Percentiles rank a stretch among this genome's conserved stretches.
Conservation (phyloP, 2,888 invertebrate species). For the Octonoba sinensis region DNA sequence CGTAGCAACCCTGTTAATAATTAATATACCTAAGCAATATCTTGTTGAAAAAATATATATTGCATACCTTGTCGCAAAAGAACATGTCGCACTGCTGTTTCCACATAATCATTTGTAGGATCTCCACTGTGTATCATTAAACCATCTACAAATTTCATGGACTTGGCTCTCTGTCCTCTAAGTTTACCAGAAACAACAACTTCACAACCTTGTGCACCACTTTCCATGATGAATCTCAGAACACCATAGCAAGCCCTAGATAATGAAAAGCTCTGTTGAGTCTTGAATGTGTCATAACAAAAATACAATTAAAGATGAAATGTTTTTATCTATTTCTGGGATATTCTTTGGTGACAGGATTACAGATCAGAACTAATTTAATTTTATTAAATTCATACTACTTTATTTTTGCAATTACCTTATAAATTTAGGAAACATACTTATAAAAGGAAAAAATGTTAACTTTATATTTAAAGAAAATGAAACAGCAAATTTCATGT, state of each 20-base stretch:
- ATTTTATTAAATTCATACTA: background rate
- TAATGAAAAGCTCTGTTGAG: background rate
- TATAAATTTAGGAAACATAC: too few species aligned
- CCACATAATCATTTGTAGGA: conserved; percentile 98
- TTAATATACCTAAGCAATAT: too few species aligned
- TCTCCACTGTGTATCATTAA: conserved; percentile 99
- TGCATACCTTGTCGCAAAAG: conserved; percentile 90
- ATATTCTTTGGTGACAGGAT: background rate
- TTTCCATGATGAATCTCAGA: conserved; percentile 97
- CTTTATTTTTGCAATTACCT: too few species aligned
- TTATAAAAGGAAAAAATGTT: too few species aligned
- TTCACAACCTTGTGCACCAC: conserved; percentile 95
- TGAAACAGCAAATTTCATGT: too few species aligned
- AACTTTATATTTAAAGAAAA: too few species aligned
- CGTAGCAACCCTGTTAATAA: too few species aligned
- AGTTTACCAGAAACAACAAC: conserved; percentile 99
- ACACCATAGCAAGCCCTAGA: conserved; percentile 97
- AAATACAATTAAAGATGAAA: too few species aligned
- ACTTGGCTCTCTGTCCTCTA: conserved; percentile 98
- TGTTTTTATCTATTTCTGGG: too few species aligned
- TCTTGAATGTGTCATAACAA: too few species aligned
- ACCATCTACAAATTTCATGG: conserved; percentile 99
- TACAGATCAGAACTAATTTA: background rate
- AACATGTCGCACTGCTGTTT: conserved; percentile 97
- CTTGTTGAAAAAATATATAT: too few species aligned